Base-by-base conservation (phyloP, 1,140 invertebrate genomes). In the Pseudomyrmex cubaensis region DNA sequence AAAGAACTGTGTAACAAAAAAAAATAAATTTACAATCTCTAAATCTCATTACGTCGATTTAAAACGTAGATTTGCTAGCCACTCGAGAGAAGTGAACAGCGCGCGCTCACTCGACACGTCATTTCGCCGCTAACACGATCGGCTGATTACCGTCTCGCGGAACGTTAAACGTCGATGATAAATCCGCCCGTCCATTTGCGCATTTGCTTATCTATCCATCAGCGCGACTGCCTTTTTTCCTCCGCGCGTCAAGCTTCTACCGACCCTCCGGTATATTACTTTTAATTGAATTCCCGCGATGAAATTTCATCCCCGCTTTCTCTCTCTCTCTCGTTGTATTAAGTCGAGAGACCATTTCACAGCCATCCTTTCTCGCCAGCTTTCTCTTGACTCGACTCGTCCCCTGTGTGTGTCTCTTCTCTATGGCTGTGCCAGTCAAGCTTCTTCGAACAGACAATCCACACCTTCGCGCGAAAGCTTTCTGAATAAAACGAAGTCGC, bases 231-330 rank as follows among this genome's bases (percentile, higher is more conserved):
- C n/a, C 25, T 72, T 85, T 88, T 85, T 87, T 64, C 5, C 5
- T 35, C 35, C 50, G 63, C 0, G 46, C 69, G 22, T 17, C 64
- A 12, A 61, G 50, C 20, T 61, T 54, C 35, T 63, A 57, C 48
- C 83, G 84, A 84, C 84, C 86, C 84, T 88, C 85, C 78, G 72
- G 75, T 86, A 69, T 85, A 92, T 93, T 92, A 93, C 85, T 92
- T 94, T 94, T 94, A 94, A 94, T 93, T 93, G 92, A 93, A 93
- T 93, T 92, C 88, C 75, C 80, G 85, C 86, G 91, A 92, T 93
- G 90, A 92, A 93, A 93, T 94, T 93, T 93, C 92, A 93, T 92
- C 89, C 86, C 80, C 67, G 59, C 48, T 77, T 25, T 52, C 64
- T 35, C 25, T 25, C 25, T 25, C 25, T 25, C 25, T 25, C 64